Evolutionary conservation across 1,140 invertebrate species (phyloP).

Genomic region (Chironomus tepperi): DNA sequence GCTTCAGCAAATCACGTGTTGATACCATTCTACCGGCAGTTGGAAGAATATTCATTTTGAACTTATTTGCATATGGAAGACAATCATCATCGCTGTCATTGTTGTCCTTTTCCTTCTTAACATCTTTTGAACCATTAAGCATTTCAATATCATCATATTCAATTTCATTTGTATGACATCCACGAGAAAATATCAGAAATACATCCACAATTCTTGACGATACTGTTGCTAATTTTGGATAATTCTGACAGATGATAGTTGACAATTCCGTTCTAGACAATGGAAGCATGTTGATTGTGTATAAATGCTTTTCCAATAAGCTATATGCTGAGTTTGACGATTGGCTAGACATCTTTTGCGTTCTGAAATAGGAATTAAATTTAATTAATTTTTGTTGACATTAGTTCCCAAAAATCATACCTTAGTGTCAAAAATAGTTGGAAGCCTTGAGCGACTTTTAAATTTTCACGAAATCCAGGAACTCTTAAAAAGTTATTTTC

Average conservation of each 20-base stretch:
- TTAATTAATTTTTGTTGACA: slow-evolving; percentile 29
- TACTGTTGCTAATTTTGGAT: slow-evolving; percentile 64
- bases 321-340: slow-evolving; percentile 52
- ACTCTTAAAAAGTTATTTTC: slow-evolving; percentile 76
- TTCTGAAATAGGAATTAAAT: slow-evolving; percentile 41
- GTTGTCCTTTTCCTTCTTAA: slow-evolving; percentile 31
- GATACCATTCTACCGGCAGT: slow-evolving; percentile 54
- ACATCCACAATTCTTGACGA: slow-evolving; percentile 71
- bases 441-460: slow-evolving; percentile 72
- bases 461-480: slow-evolving; percentile 74
- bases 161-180: slow-evolving; percentile 45
- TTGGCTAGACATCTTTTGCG: slow-evolving; percentile 46
- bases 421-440: slow-evolving; percentile 86
- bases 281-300: slow-evolving; percentile 72
- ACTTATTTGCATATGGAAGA: slow-evolving; percentile 34
- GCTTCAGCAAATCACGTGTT: slow-evolving; percentile 86
- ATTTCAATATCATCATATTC: slow-evolving; percentile 28
- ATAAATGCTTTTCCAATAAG: slow-evolving; percentile 72
- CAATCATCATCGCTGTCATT: slow-evolving; percentile 34
- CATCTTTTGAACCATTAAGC: slow-evolving; percentile 36
- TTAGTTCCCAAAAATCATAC: no score
- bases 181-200: slow-evolving; percentile 70
- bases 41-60: slow-evolving; percentile 28
- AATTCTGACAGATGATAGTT: slow-evolving; percentile 55
- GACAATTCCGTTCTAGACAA: slow-evolving; percentile 63